Base-by-base conservation (phyloP, 2,888 invertebrate genomes). In the Pecten maximus region DNA sequence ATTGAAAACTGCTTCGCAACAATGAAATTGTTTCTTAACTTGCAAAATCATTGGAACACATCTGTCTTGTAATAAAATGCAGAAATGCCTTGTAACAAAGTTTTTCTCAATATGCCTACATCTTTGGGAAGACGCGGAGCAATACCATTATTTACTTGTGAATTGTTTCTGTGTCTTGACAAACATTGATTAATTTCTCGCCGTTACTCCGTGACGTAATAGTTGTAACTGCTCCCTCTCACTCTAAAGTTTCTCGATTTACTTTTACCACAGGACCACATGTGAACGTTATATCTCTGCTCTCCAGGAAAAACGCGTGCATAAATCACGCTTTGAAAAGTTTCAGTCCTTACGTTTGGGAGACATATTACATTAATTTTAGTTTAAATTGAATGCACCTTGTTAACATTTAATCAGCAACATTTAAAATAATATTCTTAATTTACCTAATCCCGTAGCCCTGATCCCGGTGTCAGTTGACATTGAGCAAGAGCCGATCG, bases 361-460 rank as follows among this genome's bases (percentile, higher is more conserved):
- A 28, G 74, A 74, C 74, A 74, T 74, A 74, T 74, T 74, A 74
- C 74, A 74, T 74, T 74, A 74, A 74, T 74, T 74, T 74, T 74
- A 74, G 28, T 74, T 74, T 74, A 74, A 74, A 74, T 74, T 74
- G 74, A 74, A 74, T 74, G 74, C 74, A 74, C 74, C 74, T 74
- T 74, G 74, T 74, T 35, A 74, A 74, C 74, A 35, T 74, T 74
- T 74, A 74, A 74, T 74, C 74, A 74, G 74, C 74, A 74, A 74
- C 74, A 74, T 74, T 74, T 74, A 74, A 74, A 74, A 74, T 74
- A 74, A 74, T 74, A 74, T 74, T 74, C 74, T 74, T 74, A 74
- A 74, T 74, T 74, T 74, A 74, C 74, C 74, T 74, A 74, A 74
- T 74, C 74, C 74, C 74, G 74, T 74, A 35, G 28, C 74, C 74